Evolutionary conservation across 2,888 invertebrate species (phyloP).

Genomic region (Epirrhoe alternata): DNA sequence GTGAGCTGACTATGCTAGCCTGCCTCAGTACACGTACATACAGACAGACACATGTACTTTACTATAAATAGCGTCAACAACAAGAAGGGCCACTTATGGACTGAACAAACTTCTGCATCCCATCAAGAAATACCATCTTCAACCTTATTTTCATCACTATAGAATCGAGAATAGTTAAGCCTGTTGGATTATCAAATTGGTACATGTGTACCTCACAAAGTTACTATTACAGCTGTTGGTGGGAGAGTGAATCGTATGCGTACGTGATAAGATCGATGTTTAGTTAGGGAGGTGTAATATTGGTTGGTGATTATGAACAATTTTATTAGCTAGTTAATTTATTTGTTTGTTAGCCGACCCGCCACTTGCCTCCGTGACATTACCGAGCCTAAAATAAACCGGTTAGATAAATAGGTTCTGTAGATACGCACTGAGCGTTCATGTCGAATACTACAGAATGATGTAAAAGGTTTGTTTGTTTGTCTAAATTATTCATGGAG

Average conservation of each 20-base stretch:
- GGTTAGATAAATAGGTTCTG: constrained; percentile 36
- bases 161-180: constrained; percentile 29
- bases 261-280: constrained; percentile 22
- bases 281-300: neutral
- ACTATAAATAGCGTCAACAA: constrained; percentile 58
- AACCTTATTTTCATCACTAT: constrained; percentile 3
- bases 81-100: constrained; percentile 60
- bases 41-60: constrained; percentile 43
- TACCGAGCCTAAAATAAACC: constrained; percentile 42
- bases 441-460: neutral
- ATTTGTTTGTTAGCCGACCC: constrained; percentile 61
- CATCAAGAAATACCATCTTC: constrained; percentile 7
- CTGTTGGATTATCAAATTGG: constrained; percentile 23
- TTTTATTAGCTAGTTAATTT: constrained; percentile 63
- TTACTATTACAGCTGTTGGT: constrained; percentile 15
- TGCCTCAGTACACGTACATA: constrained; percentile 29
- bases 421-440: constrained; percentile 19
- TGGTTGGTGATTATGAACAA: constrained; percentile 54
- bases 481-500: neutral
- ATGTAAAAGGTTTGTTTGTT: neutral
- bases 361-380: constrained; percentile 47
- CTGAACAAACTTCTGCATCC: constrained; percentile 45
- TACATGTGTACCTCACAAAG: constrained; percentile 32
- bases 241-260: neutral
- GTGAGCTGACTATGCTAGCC: constrained; percentile 20